Evolutionary conservation across 2,113 vertebrate species (phyloP), one percentile per base, ranked within the genome.

Genomic region (Scophthalmus maximus): DNA sequence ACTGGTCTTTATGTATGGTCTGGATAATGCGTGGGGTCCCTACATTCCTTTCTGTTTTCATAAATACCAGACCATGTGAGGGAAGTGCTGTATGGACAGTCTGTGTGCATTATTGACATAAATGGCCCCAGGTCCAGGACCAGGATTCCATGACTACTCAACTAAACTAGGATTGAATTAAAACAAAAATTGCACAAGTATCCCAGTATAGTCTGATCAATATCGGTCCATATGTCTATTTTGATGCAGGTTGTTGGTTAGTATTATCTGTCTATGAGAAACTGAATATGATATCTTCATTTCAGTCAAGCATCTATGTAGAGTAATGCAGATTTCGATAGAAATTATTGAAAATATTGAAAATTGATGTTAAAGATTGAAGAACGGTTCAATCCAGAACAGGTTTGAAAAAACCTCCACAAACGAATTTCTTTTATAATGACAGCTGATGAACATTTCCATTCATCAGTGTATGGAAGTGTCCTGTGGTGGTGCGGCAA

Each of bases 371-470:
- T 17, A 44, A n/a, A 44, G 27, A 53, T 63, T 52, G 6, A 17
- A 30, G 12, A 14, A 36, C 3, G 34, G 14, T n/a, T 36, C 34
- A 36, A 36, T 14, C 34, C 10, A 10, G 34, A 12, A 36, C 14
- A 7, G 30, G 7, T 32, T 36, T 36, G n/a, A n/a, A 14, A 1
- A 36, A 36, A 36, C 34, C 11, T 4, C 34, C 34, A 36, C 11
- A 36, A 36, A 36, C 5, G 34, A 3, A 36, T 38, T 29, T 26
- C 18, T n/a, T 62, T 38, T n/a, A 44, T 29, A 0, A 4, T 40
- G 67, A 65, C 27, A 50, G 25, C 8, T 40, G 49, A 51, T 64
- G 17, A 59, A 44, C 14, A 56, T 32, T 51, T 78, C 55, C 20
- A 58, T 32, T 58, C 36, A 34, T 25, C 6, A 1, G 14, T 61